Conservation (phyloP, 2,113 vertebrate species). For the Athene noctua region DNA sequence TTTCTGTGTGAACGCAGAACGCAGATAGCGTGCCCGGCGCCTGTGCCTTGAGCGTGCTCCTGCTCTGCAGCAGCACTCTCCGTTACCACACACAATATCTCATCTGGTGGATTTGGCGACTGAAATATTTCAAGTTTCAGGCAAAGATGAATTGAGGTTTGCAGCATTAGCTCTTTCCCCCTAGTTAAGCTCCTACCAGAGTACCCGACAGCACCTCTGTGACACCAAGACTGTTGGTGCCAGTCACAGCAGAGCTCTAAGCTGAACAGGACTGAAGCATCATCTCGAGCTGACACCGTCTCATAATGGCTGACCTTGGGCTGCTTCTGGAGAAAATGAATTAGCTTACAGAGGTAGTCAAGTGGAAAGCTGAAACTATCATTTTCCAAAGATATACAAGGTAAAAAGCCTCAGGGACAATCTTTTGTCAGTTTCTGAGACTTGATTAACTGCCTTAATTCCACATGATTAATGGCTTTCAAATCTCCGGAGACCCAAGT, state of each 20-base stretch:
- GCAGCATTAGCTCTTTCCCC: neutral
- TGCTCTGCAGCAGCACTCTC: neutral
- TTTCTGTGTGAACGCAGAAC: neutral
- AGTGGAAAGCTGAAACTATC: constrained; percentile 65
- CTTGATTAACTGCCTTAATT: constrained; percentile 79
- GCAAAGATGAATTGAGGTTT: neutral
- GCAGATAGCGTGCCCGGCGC: neutral
- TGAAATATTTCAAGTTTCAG: neutral
- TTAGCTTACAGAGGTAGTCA: constrained; percentile 40
- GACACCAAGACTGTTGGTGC: neutral
- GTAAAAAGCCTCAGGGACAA: constrained; percentile 63
- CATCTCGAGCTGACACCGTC: constrained; percentile 27
- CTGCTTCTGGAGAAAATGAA: constrained; percentile 55
- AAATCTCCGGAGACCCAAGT: neutral
- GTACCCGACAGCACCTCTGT: neutral
- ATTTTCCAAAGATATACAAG: constrained; percentile 68
- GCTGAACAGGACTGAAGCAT: neutral
- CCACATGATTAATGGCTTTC: constrained; percentile 72
- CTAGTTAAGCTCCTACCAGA: neutral
- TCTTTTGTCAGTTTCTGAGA: constrained; percentile 58
- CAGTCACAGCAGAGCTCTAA: neutral
- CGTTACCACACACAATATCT: neutral
- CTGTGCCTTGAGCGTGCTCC: neutral
- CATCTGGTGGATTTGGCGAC: neutral
- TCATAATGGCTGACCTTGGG: constrained; percentile 63